Percentiles rank a stretch among this genome's conserved stretches.
phyloP scores from a whole-genome alignment of 2,888 invertebrate genomes.

The Phragmatobia fuliginosa region DNA sequence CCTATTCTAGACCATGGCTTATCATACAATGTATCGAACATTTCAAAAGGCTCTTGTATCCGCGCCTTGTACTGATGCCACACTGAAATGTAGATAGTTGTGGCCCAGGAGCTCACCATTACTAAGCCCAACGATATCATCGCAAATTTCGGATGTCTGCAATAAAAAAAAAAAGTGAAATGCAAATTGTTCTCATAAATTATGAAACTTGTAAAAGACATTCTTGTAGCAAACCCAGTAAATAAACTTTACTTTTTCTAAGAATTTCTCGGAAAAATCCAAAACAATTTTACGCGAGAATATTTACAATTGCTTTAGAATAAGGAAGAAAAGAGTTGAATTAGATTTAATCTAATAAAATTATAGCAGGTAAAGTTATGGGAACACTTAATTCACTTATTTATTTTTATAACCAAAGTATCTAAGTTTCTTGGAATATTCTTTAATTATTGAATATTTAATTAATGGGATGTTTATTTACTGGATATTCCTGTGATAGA shows the following conservation, averaged over 20 bases:
- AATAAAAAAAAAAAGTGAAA: conserved; percentile 9
- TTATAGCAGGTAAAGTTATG: not conserved
- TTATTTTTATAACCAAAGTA: not conserved
- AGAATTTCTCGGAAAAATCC: conserved; percentile 15
- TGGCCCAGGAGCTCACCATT: conserved; percentile 91
- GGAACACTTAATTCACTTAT: not conserved
- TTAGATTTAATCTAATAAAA: not conserved
- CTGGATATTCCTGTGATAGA: too few species aligned
- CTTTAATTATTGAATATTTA: not conserved
- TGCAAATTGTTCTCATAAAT: conserved; percentile 26
- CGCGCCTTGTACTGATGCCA: conserved; percentile 91
- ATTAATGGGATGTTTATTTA: too few species aligned
- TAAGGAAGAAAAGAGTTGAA: not conserved
- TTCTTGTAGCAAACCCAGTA: conserved; percentile 33
- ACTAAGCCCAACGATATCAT: conserved; percentile 86
- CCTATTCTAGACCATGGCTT: conserved; percentile 94
- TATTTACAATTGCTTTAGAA: conserved; percentile 2
- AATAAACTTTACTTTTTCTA: conserved; percentile 36
- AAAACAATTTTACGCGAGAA: conserved; percentile 12
- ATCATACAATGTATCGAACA: conserved; percentile 93
- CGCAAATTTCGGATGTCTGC: conserved; percentile 89
- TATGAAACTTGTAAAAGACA: not conserved
- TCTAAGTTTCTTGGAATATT: not conserved
- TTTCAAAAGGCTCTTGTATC: conserved; percentile 93
- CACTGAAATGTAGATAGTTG: conserved; percentile 91